phyloP scores from a whole-genome alignment of 1,140 invertebrate genomes.

The Apocrypta bakeri region DNA sequence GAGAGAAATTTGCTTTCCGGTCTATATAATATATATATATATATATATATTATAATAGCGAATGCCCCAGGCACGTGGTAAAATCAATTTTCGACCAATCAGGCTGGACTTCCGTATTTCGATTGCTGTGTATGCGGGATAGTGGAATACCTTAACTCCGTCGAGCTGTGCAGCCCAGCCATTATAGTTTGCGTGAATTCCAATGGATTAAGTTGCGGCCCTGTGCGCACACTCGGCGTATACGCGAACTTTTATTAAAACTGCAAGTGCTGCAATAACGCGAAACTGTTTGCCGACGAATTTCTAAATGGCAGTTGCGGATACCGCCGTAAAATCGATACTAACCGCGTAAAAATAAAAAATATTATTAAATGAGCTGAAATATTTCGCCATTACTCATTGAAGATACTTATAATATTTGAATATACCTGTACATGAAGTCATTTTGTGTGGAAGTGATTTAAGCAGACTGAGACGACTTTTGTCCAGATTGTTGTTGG shows the following conservation, averaged over 20 bases:
- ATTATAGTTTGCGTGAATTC: conserved; percentile 10
- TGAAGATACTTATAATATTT: no score
- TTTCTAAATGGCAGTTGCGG: background rate
- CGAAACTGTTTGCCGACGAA: background rate
- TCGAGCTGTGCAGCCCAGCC: background rate
- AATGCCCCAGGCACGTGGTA: conserved; percentile 16
- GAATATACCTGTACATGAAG: no score
- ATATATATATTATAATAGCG: background rate
- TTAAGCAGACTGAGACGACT: no score
- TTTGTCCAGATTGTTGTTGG: no score
- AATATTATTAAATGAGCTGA: background rate
- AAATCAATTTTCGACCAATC: conserved; percentile 58
- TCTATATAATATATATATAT: background rate
- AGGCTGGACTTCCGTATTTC: conserved; percentile 36
- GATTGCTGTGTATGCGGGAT: background rate
- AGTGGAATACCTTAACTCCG: conserved; percentile 14
- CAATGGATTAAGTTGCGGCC: background rate
- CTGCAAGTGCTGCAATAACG: background rate
- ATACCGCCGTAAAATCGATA: background rate
- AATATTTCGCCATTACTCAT: no score
- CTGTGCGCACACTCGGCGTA: background rate
- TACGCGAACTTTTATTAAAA: conserved; percentile 10
- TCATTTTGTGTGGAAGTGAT: no score
- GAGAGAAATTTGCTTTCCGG: conserved; percentile 1
- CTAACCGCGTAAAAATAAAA: background rate